A percentile compares a stretch with the other conserved stretches of the same genome.
Evolutionary conservation across 1,140 invertebrate species (phyloP).

Genomic region (Pseudoatta argentina): DNA sequence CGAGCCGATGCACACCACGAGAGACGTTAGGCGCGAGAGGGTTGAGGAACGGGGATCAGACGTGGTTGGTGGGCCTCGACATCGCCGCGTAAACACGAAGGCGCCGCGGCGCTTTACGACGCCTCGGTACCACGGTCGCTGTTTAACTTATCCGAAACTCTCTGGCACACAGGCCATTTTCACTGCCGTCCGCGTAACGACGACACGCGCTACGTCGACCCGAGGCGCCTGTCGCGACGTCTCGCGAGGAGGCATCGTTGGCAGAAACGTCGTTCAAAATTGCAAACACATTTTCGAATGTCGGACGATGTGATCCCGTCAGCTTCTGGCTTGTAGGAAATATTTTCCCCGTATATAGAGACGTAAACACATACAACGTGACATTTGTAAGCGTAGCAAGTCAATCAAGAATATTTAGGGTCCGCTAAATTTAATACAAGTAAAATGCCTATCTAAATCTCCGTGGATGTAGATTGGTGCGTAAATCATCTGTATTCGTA

Average conservation of each 20-base stretch:
- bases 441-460: no score
- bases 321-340: neutral
- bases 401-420: neutral
- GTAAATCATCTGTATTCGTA: no score
- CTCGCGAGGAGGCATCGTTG: constrained; percentile 74
- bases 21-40: neutral
- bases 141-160: constrained; percentile 83
- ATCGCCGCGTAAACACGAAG: constrained; percentile 83
- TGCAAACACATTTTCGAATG: constrained; percentile 47
- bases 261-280: constrained; percentile 49
- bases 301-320: constrained; percentile 27
- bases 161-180: constrained; percentile 81
- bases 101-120: constrained; percentile 85
- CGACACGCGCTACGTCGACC: constrained; percentile 74
- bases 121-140: constrained; percentile 78
- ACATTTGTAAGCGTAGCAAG: neutral
- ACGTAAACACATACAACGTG: neutral
- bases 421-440: no score
- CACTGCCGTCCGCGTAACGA: constrained; percentile 77
- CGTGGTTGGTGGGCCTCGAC: constrained; percentile 82
- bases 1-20: neutral
- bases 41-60: constrained; percentile 74
- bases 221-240: constrained; percentile 70
- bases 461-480: no score
- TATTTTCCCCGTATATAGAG: neutral